A percentile compares a stretch with the other conserved stretches of the same genome.
These are phyloP conservation scores for Conus ventricosus DNA, from an alignment of 1,140 invertebrate species.

Conservation along the genomic window DNA sequence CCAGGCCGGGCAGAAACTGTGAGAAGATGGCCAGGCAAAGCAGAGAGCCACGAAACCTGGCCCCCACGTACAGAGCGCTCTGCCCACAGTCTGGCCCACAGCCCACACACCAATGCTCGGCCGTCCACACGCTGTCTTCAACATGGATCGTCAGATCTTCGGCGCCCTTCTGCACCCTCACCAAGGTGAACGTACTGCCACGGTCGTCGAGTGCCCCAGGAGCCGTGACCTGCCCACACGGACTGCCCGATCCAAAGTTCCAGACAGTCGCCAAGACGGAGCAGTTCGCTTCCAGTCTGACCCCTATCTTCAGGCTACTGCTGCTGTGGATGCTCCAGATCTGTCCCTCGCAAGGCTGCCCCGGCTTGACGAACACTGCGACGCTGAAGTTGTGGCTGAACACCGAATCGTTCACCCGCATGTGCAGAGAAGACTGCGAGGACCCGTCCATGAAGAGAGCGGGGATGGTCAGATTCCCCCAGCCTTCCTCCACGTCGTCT, in stretches of 20 bases:
- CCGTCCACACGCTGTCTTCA: background rate
- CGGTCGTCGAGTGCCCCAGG: background rate
- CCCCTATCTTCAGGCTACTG: background rate
- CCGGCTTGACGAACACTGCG: background rate
- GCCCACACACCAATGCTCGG: background rate
- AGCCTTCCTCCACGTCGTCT: background rate
- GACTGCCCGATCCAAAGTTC: background rate
- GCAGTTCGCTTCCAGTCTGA: background rate
- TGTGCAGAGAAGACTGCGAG: background rate
- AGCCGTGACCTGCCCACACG: background rate
- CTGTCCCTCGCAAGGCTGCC: background rate
- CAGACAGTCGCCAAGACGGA: background rate
- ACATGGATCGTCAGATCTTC: background rate
- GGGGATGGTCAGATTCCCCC: background rate
- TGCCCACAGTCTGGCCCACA: background rate
- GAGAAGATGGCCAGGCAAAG: background rate
- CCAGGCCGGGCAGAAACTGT: background rate
- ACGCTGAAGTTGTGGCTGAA: background rate
- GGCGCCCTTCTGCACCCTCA: background rate
- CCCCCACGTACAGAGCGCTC: background rate
- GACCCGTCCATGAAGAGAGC: background rate
- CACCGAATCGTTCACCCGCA: background rate
- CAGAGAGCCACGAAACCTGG: background rate
- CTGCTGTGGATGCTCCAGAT: background rate
- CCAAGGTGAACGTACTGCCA: background rate